Percentiles rank a stretch among this genome's conserved stretches.
Conservation (phyloP, 2,797 vertebrate species). For the Melanotaenia maccullochi region DNA sequence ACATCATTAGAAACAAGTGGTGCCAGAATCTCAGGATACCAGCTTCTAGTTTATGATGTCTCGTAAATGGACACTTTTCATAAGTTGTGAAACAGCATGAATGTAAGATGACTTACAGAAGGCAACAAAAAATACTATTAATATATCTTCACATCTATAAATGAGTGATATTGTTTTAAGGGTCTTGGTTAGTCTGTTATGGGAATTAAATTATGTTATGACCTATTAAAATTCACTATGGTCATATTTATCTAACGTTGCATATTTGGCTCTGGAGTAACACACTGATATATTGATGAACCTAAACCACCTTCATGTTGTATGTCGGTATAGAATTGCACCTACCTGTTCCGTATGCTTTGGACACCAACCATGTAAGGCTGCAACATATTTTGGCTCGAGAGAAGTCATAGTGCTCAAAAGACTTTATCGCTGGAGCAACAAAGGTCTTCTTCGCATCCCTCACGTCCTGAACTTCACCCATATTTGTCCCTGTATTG, state of each 20-base stretch:
- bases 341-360: conserved; percentile 97
- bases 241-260: not conserved
- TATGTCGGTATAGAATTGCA: conserved; percentile 42
- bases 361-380: conserved; percentile 95
- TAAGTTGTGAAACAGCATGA: not conserved
- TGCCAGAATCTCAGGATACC: not conserved
- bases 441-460: conserved; percentile 89
- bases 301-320: not conserved
- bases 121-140: not conserved
- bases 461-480: conserved; percentile 88
- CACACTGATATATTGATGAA: not conserved
- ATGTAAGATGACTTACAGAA: not conserved
- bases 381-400: conserved; percentile 95
- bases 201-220: not conserved
- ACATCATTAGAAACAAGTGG: conserved; percentile 9
- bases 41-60: not conserved
- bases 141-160: not conserved
- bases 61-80: not conserved
- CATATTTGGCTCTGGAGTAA: not conserved
- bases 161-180: not conserved
- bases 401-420: conserved; percentile 96
- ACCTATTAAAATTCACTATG: not conserved
- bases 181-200: not conserved
- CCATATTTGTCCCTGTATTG: conserved; percentile 82
- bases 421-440: conserved; percentile 92